Evolutionary conservation across 92 coral and sea anemone species (phyloP), one percentile per base, ranked within the genome.

Genomic region (Diadumene lineata): DNA sequence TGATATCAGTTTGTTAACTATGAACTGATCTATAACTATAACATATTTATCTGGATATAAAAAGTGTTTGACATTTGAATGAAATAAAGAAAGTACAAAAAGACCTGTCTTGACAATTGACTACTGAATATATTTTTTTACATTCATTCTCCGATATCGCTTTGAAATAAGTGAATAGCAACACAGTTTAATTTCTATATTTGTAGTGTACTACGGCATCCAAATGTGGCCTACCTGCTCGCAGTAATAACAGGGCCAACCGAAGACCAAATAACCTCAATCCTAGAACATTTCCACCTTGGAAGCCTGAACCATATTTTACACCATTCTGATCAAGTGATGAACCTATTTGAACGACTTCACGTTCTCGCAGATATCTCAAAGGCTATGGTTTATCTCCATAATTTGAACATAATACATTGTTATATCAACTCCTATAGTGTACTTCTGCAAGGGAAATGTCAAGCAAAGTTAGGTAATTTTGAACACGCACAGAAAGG

Each of bases 351-450:
- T 19, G 60, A 84, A 9, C 64, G 93, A 38, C 68, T 92, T 7
- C 56, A 53, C 31, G 53, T 86, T 26, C 50, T 92, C 30, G 23
- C 79, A 23, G 99, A 92, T 65, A 83, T 89, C 19, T 87, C 97
- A 1, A 88, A 89, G 61, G 99, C 90, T 38, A 79, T 96, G 92
- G 66, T 69, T 2, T 88, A 73, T 61, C 82, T 96, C 44, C 93
- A 96, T 60, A 33, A 28, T 57, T 79, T 53, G 31, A 66, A 75
- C 50, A 82, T 90, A 65, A 71, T 92, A 3, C 99, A 96, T 57
- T 88, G 99, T 50, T 93, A 82, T 33, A 79, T 96, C 11, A 92
- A 88, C 43, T 82, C 97, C 2, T 86, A 72, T 27, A 87, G 97
- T n/a, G 86, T 92, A 4, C 43, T 83, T 15, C 28, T 92, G 43